Base-by-base conservation (phyloP, 2,888 invertebrate genomes). In the Rutpela maculata region DNA sequence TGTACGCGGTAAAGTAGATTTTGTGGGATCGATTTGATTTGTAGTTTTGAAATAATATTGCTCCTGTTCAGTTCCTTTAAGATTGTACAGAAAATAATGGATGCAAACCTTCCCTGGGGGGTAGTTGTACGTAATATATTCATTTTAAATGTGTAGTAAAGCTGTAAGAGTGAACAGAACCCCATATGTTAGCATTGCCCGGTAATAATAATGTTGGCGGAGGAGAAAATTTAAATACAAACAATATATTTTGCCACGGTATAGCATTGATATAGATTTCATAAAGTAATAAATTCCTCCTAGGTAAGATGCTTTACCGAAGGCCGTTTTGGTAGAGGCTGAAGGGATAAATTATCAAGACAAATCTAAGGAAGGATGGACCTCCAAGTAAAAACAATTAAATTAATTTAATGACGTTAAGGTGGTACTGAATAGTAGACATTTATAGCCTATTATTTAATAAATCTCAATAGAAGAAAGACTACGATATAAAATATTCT, bases 1-100 rank as follows among this genome's bases (percentile, higher is more conserved):
- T 31, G 55, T 18, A 35, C 15, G 68, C 75, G 78, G 74, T 59
- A 67, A 75, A 74, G 87, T 85, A 88, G 88, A 89, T 89, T 88
- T 88, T 88, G 85, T 88, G 81, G 88, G 88, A 89, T 89, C 85
- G 88, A 84, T 84, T 88, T 89, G 89, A 89, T 89, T 89, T 89
- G 89, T 89, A 88, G 88, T 88, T 88, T 86, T 85, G 87, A 86
- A 89, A 88, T 88, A 86, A 87, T 89, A 88, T 88, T 88, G 88
- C 87, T 83, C 84, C 83, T 82, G 80, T 83, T 80, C 78, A 78
- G 76, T 80, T 81, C 76, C 78, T 80, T 81, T 77, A 81, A 81
- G 79, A 78, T 79, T 73, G 71, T 78, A 77, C 63, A 75, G 77
- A 78, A 78, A 79, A 65, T 77, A 76, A 76, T 74, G 76, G 79